Percentiles rank a stretch among this genome's conserved stretches.
These are phyloP conservation scores for Stratiomys singularior DNA, from an alignment of 2,888 invertebrate species.

Conservation along the genomic window DNA sequence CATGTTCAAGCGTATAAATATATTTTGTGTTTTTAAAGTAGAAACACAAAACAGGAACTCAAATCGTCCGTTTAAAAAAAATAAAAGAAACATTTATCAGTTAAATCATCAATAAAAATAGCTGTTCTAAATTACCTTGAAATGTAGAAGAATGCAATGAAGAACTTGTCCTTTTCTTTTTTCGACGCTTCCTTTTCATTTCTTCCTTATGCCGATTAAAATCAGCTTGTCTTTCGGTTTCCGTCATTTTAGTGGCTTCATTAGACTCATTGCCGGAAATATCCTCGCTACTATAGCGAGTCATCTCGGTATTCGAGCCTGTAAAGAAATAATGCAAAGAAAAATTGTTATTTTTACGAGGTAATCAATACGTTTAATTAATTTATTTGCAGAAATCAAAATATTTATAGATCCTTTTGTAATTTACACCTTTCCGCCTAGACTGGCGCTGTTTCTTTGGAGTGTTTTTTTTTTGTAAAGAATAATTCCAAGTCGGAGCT, in stretches of 20 bases:
- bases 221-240: slow-evolving; percentile 67
- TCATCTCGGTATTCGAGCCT: slow-evolving; percentile 58
- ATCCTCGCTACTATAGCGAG: slow-evolving; percentile 65
- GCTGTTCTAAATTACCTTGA: slow-evolving; percentile 83
- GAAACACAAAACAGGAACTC: no score
- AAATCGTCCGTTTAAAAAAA: no score
- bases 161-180: slow-evolving; percentile 90
- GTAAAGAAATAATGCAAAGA: slow-evolving; percentile 33
- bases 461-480: no score
- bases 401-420: no score
- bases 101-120: neutral
- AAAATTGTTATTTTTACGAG: neutral
- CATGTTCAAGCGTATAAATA: no score
- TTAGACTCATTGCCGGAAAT: slow-evolving; percentile 65
- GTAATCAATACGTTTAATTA: no score
- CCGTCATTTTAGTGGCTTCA: slow-evolving; percentile 62
- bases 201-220: slow-evolving; percentile 85
- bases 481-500: no score
- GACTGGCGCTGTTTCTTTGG: no score
- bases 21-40: no score
- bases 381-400: no score
- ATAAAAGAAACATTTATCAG: no score
- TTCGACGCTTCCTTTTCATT: slow-evolving; percentile 86
- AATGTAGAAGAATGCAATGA: slow-evolving; percentile 90
- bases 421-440: no score